Conservation (phyloP, 2,797 vertebrate genomes). For the Ataeniobius toweri region DNA sequence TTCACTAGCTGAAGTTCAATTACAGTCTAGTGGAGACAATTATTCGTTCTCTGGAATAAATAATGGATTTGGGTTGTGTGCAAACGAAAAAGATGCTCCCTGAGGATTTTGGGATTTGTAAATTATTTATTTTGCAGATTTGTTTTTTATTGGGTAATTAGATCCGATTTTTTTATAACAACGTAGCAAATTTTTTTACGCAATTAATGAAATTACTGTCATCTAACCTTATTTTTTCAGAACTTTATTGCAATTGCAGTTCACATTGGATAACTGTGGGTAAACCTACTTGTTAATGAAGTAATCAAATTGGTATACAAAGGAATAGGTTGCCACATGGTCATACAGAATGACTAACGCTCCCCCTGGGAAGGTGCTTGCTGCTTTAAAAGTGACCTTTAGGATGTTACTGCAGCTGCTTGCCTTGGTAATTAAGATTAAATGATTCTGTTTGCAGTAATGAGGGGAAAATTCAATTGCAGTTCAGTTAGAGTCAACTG, state of each 20-base stretch:
- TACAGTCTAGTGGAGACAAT: constrained; percentile 65
- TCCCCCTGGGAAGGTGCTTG: constrained; percentile 1
- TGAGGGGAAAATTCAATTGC: neutral
- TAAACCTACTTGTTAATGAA: constrained; percentile 10
- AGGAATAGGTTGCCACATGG: neutral
- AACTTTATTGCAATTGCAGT: constrained; percentile 18
- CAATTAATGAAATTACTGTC: constrained; percentile 14
- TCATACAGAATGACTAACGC: neutral
- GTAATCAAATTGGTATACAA: constrained; percentile 21
- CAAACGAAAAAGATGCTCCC: constrained; percentile 53
- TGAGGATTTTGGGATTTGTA: constrained; percentile 48
- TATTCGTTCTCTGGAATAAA: constrained; percentile 71
- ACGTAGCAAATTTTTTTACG: constrained; percentile 12
- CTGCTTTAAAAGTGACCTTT: constrained; percentile 18
- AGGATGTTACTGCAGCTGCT: constrained; percentile 11
- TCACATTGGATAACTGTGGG: constrained; percentile 2
- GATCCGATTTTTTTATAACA: constrained; percentile 6
- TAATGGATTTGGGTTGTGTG: constrained; percentile 74
- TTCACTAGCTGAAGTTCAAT: constrained; percentile 71
- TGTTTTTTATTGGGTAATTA: constrained; percentile 53
- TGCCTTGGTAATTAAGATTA: constrained; percentile 31
- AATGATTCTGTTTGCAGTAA: constrained; percentile 8
- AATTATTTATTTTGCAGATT: constrained; percentile 58
- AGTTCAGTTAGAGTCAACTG: constrained; percentile 6
- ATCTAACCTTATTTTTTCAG: constrained; percentile 29